These are phyloP conservation scores for Phalloptychus januarius DNA, from an alignment of 2,797 vertebrate genomes.

Conservation along the genomic window DNA sequence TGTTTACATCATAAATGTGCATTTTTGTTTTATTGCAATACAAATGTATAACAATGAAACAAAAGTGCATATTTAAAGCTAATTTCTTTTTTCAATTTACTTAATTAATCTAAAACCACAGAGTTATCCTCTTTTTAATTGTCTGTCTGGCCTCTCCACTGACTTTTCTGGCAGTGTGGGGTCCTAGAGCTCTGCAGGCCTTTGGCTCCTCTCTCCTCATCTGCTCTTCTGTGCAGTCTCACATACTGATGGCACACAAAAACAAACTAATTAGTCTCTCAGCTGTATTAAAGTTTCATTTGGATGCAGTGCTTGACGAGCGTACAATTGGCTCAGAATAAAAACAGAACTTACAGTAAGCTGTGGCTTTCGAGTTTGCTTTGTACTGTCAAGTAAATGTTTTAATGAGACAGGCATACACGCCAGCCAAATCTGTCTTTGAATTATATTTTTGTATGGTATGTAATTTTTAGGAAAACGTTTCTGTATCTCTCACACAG, in stretches of 20 bases:
- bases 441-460: constrained; percentile 3
- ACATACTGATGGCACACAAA: constrained; percentile 57
- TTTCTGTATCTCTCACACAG: constrained; percentile 69
- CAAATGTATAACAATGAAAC: constrained; percentile 28
- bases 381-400: constrained; percentile 14
- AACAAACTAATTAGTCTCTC: constrained; percentile 70
- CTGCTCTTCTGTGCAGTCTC: constrained; percentile 47
- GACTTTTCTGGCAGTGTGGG: constrained; percentile 22
- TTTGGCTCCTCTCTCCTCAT: constrained; percentile 49
- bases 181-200: constrained; percentile 51
- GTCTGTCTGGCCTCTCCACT: constrained; percentile 36
- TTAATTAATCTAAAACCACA: constrained; percentile 11
- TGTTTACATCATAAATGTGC: constrained; percentile 29
- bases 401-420: too few species aligned
- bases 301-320: constrained; percentile 43
- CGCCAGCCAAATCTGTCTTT: background rate
- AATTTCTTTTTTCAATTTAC: constrained; percentile 24
- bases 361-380: constrained; percentile 14
- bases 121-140: constrained; percentile 24
- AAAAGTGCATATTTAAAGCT: constrained; percentile 28
- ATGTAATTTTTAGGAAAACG: background rate
- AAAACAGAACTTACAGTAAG: constrained; percentile 10
- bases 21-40: constrained; percentile 24
- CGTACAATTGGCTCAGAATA: constrained; percentile 20
- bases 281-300: constrained; percentile 59